Evolutionary conservation across 2,797 vertebrate species (phyloP).

Genomic region (Trematomus bernacchii): DNA sequence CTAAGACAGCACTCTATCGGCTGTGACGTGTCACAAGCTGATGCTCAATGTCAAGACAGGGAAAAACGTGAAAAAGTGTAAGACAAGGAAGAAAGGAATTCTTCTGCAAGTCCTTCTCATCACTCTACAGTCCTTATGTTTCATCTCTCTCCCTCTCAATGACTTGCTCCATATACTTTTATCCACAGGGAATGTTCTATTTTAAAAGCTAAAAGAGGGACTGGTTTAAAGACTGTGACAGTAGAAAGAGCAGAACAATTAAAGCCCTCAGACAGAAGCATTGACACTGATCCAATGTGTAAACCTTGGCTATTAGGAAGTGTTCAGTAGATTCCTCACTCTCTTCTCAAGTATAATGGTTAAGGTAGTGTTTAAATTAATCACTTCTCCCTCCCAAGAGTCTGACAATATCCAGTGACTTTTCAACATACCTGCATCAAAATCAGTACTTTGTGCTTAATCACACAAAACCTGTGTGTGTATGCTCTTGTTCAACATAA

Average conservation of each 20-base stretch:
- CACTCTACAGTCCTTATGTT: constrained; percentile 2
- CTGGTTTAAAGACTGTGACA: constrained; percentile 22
- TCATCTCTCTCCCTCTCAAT: constrained; percentile 16
- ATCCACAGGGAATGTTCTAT: constrained; percentile 44
- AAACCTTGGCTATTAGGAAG: not conserved
- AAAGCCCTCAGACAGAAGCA: not conserved
- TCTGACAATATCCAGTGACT: not conserved
- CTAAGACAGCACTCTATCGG: not conserved
- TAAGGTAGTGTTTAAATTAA: not conserved
- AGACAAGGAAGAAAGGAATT: not conserved
- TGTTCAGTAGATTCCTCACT: not conserved
- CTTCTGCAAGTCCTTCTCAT: constrained; percentile 3
- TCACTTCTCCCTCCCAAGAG: not conserved
- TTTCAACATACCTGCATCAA: not conserved
- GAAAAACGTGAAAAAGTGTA: not conserved
- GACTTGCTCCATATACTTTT: constrained; percentile 24
- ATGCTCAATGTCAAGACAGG: not conserved
- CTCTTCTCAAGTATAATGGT: not conserved
- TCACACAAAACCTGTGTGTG: not conserved
- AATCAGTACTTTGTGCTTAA: not conserved
- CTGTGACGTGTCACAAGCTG: not conserved
- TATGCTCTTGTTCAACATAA: constrained; percentile 1
- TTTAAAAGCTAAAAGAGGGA: constrained; percentile 37
- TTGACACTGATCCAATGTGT: not conserved
- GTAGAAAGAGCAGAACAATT: not conserved